Percentiles rank a stretch among this genome's conserved stretches.
Evolutionary conservation across 53 echinoderm and acorn worm species (phyloP).

Genomic region (Paracentrotus lividus): DNA sequence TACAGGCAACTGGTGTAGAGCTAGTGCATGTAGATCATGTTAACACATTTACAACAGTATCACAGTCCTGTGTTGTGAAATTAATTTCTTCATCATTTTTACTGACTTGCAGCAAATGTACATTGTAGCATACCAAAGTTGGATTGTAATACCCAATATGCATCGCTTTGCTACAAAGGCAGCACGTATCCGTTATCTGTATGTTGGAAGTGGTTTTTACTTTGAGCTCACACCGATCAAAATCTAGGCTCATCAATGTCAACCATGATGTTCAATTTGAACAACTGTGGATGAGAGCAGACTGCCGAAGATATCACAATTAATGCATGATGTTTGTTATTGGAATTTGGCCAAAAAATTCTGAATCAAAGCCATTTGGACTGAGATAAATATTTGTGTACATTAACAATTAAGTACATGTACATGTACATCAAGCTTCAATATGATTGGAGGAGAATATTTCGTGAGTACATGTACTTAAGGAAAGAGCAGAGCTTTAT

Average conservation of each 20-base stretch:
- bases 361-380: not conserved
- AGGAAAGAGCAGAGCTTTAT: not conserved
- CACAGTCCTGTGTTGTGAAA: not conserved
- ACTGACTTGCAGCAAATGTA: too few relatives aligned
- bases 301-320: not conserved
- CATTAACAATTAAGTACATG: too few relatives aligned
- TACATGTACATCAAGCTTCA: constrained; percentile 6
- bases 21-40: not conserved
- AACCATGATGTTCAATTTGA: not conserved
- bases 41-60: not conserved
- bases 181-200: not conserved
- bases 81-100: not conserved
- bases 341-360: not conserved
- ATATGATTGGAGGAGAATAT: constrained; percentile 23
- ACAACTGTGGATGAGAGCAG: not conserved
- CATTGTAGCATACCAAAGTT: not conserved
- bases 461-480: not conserved
- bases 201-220: not conserved
- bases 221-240: not conserved
- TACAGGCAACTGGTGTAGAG: not conserved
- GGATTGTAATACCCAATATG: not conserved
- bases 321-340: not conserved
- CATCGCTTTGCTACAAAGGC: too few relatives aligned
- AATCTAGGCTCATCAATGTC: not conserved
- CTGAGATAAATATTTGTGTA: not conserved